Conservation (phyloP, 2,113 vertebrate species). For the Pholis gunnellus region DNA sequence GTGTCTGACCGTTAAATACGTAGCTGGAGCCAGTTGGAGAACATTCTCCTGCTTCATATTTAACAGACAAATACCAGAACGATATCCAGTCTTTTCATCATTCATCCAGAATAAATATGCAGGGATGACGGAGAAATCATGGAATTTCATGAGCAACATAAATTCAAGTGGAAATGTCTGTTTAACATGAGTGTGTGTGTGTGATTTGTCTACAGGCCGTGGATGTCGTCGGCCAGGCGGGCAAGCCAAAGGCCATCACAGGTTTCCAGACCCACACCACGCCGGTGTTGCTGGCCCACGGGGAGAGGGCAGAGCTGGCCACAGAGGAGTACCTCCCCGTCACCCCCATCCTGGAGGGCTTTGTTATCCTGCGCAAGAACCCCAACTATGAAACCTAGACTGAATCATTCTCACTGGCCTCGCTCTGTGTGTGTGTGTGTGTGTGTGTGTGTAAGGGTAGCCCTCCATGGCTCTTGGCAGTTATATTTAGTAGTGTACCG, state of each 20-base stretch:
- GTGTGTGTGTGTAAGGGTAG: constrained; percentile 33
- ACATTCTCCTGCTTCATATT: too few relatives aligned
- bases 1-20: too few relatives aligned
- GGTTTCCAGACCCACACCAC: constrained; percentile 99
- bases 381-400: constrained; percentile 93
- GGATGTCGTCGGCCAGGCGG: constrained; percentile 97
- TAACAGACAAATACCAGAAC: too few relatives aligned
- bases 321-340: constrained; percentile 96
- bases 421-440: not conserved
- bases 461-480: constrained; percentile 52
- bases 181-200: not conserved
- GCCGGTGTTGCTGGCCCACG: constrained; percentile 94
- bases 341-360: constrained; percentile 96
- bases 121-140: not conserved
- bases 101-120: not conserved
- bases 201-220: constrained; percentile 86
- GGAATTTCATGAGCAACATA: not conserved
- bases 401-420: constrained; percentile 15
- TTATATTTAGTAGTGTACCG: constrained; percentile 67
- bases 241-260: constrained; percentile 98
- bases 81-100: too few relatives aligned
- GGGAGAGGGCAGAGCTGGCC: constrained; percentile 95
- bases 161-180: not conserved
- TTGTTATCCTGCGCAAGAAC: constrained; percentile 98
- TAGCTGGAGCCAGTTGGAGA: too few relatives aligned